Conservation (phyloP, 1,140 invertebrate species). For the Drosophila tani region DNA sequence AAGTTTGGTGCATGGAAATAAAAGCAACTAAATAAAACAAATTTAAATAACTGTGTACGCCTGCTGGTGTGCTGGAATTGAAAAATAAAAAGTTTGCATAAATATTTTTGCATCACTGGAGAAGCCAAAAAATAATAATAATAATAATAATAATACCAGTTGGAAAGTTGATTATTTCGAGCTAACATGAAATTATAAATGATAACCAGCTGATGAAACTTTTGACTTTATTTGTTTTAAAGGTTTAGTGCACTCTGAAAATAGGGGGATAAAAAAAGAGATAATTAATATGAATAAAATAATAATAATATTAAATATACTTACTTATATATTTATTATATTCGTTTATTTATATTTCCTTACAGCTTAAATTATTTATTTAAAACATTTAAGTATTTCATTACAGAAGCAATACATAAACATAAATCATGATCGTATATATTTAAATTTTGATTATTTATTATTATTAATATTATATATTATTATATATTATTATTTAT, state of each 20-base stretch:
- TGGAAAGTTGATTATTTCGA: neutral
- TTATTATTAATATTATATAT: no score
- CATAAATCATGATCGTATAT: no score
- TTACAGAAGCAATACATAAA: no score
- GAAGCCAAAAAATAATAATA: neutral
- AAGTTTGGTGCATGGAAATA: conserved; percentile 60
- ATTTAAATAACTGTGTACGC: conserved; percentile 23
- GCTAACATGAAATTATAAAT: neutral
- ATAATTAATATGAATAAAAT: no score
- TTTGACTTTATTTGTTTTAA: neutral
- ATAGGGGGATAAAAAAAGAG: neutral
- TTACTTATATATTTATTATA: no score
- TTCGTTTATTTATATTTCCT: no score
- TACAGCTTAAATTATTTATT: no score
- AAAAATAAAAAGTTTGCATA: conserved; percentile 29
- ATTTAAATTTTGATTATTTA: no score
- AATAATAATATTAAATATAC: no score
- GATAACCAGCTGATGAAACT: neutral
- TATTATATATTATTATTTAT: no score
- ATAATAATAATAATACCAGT: conserved; percentile 12
- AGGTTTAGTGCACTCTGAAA: neutral
- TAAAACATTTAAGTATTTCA: no score
- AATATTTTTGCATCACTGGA: conserved; percentile 25
- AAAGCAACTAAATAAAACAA: conserved; percentile 19
- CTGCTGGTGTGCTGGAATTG: conserved; percentile 15